Base-by-base conservation (phyloP, 2,797 vertebrate species). In the Spheniscus humboldti region DNA sequence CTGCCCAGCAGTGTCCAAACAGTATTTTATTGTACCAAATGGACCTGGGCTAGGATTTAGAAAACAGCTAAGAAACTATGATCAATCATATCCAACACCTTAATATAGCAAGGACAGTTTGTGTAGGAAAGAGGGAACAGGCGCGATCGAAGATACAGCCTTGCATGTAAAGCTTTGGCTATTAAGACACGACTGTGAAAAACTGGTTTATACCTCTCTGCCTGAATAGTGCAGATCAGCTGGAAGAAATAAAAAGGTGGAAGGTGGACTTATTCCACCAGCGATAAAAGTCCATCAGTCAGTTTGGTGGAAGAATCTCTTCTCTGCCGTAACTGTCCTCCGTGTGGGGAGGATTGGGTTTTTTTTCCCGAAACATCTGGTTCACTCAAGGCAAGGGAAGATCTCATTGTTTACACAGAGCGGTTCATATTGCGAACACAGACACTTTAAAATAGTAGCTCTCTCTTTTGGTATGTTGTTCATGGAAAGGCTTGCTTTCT, bases 401-500 rank as follows among this genome's bases (percentile, higher is more conserved):
- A 95, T 81, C 83, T 95, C 75, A 67, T 39, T 96, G 91, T 96
- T 97, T 89, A 93, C 66, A 84, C n/a, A 94, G 81, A 66, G 45
- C 0, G 2, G 75, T 83, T 95, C 81, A 48, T 48, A 28, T 47
- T 88, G 47, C 8, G 4, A 87, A 47, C 10, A 9, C 67, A 78
- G 60, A 68, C 84, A 31, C 63, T 92, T 93, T 39, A 60, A 81
- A 86, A 53, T 41, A 95, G 86, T 53, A 82, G 35, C 64, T 55
- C 48, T 91, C 78, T 79, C 60, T 79, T 94, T 59, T 71, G 56
- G 64, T 76, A 76, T 79, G 48, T 66, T 93, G 68, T 76, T 95
- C 79, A 64, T 95, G 88, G 96, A 92, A 87, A 67, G 86, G 16
- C 13, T 59, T 55, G 62, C 48, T 85, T 90, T 75, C 84, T 96